Evolutionary conservation across 2,797 vertebrate genomes (phyloP).

Genomic region (Sciurus vulgaris): DNA sequence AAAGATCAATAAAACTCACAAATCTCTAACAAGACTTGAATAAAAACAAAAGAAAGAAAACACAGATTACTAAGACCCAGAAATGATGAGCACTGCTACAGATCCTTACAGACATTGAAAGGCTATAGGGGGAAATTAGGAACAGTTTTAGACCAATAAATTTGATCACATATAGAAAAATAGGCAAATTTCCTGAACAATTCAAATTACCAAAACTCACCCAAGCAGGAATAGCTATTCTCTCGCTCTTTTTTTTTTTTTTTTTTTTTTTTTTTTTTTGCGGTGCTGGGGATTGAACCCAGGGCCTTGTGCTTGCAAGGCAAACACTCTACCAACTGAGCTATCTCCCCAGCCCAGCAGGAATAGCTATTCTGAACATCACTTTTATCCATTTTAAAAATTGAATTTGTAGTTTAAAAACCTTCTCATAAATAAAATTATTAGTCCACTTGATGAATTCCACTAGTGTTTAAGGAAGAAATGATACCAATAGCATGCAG

Average conservation of each 20-base stretch:
- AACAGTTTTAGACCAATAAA: neutral
- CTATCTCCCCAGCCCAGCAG: no score
- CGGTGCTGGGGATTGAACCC: no score
- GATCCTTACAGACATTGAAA: neutral
- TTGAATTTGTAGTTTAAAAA: neutral
- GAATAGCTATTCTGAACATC: no score
- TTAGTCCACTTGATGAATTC: neutral
- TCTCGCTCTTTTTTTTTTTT: neutral
- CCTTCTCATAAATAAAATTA: neutral
- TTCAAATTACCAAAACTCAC: neutral
- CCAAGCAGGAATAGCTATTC: neutral
- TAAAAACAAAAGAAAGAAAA: constrained; percentile 8
- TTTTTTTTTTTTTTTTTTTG: no score
- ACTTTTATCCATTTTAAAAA: neutral
- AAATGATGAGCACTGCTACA: neutral
- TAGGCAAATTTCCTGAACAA: neutral
- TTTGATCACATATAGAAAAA: neutral
- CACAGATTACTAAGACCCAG: neutral
- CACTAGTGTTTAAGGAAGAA: neutral
- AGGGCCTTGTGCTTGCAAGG: no score
- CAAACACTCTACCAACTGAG: no score
- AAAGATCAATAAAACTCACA: neutral
- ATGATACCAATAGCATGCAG: neutral
- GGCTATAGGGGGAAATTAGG: neutral
- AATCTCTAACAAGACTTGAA: neutral